Evolutionary conservation across 2,888 invertebrate genomes (phyloP).

Genomic region (Lomographa bimaculata): DNA sequence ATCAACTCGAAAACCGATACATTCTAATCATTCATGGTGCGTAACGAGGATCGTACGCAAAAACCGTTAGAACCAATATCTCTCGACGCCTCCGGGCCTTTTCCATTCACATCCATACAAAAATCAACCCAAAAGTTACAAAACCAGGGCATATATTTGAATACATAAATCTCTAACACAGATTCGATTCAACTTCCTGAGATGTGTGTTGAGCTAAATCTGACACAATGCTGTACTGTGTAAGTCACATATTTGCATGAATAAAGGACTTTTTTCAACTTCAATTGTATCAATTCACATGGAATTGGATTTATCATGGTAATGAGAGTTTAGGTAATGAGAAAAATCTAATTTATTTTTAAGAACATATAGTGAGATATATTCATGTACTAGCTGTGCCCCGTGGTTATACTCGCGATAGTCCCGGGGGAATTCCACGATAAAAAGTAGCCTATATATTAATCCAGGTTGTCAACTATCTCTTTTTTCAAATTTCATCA

Average conservation of each 20-base stretch:
- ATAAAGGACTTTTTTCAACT: slow-evolving; percentile 3
- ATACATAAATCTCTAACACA: not conserved
- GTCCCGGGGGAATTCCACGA: too few species aligned
- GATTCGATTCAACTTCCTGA: not conserved
- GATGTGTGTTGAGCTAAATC: slow-evolving; percentile 1
- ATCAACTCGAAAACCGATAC: slow-evolving; percentile 48
- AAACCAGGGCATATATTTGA: slow-evolving; percentile 19
- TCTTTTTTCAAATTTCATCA: too few species aligned
- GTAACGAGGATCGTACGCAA: slow-evolving; percentile 51
- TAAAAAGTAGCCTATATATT: too few species aligned
- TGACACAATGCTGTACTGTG: not conserved
- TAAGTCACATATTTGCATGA: slow-evolving; percentile 1
- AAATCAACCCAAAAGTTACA: slow-evolving; percentile 8
- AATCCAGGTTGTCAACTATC: too few species aligned
- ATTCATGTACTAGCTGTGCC: too few species aligned
- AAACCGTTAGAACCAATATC: slow-evolving; percentile 62
- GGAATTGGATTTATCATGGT: not conserved
- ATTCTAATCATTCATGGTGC: slow-evolving; percentile 48
- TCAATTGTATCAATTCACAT: slow-evolving; percentile 1
- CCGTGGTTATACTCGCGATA: too few species aligned
- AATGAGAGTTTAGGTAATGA: too few species aligned
- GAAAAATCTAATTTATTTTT: too few species aligned
- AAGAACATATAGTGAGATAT: too few species aligned
- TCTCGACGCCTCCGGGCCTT: slow-evolving; percentile 53
- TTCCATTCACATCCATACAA: slow-evolving; percentile 38